A percentile compares a stretch with the other conserved stretches of the same genome.
Evolutionary conservation across 2,888 invertebrate species (phyloP).

Genomic region (Pseudococcus jackbeardsleyi): DNA sequence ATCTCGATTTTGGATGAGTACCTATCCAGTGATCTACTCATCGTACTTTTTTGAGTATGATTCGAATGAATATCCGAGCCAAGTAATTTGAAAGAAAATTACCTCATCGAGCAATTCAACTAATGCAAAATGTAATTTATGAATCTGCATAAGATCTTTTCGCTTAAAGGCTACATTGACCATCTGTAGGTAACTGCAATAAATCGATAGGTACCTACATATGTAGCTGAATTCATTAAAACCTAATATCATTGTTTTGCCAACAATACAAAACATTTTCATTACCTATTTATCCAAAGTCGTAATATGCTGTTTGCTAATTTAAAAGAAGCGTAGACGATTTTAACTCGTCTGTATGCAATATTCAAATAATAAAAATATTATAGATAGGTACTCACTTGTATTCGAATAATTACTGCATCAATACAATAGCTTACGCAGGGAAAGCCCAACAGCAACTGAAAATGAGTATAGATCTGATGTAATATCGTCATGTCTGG

Average conservation of each 20-base stretch:
- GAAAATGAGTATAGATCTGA: not conserved
- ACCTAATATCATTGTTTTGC: constrained; percentile 5
- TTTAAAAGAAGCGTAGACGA: not conserved
- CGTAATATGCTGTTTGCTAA: not conserved
- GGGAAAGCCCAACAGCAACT: not conserved
- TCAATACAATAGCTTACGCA: not conserved
- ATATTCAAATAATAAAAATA: not conserved
- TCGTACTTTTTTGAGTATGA: too few species aligned
- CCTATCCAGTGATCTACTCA: too few species aligned
- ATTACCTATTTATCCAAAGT: not conserved
- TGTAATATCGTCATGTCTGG: too few species aligned
- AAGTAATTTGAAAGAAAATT: too few species aligned
- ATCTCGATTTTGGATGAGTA: too few species aligned
- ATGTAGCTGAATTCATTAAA: not conserved
- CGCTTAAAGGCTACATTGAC: not conserved
- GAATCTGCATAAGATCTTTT: not conserved
- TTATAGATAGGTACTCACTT: not conserved
- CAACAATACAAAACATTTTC: constrained; percentile 6
- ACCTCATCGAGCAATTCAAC: too few species aligned
- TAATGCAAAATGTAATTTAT: too few species aligned
- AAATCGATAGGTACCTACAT: not conserved
- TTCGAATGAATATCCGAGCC: too few species aligned
- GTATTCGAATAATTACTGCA: not conserved
- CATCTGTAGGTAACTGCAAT: not conserved
- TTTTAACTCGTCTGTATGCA: not conserved